These are phyloP conservation scores for Danio albolineatus DNA, from an alignment of 2,797 vertebrate genomes.

Conservation along the genomic window DNA sequence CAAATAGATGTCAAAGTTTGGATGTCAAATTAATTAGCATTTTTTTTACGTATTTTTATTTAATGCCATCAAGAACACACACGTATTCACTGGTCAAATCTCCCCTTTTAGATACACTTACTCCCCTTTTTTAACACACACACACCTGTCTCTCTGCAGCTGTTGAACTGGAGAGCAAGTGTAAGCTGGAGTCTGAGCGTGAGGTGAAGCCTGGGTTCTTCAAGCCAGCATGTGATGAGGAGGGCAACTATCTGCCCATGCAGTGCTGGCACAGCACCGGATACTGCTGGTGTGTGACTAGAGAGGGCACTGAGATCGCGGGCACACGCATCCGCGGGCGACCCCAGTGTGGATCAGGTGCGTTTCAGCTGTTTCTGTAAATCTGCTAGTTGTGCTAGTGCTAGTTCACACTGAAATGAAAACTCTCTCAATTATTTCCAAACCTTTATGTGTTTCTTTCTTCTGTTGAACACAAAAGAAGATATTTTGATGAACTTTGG, in stretches of 20 bases:
- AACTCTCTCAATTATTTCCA: too few relatives aligned
- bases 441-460: too few relatives aligned
- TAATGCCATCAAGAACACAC: background rate
- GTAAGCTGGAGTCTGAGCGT: conserved; percentile 75
- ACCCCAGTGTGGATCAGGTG: conserved; percentile 66
- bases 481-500: too few relatives aligned
- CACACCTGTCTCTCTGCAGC: conserved; percentile 54
- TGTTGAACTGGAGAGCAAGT: conserved; percentile 73
- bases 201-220: conserved; percentile 72
- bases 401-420: too few relatives aligned
- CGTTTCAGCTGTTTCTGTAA: background rate
- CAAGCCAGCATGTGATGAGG: conserved; percentile 84
- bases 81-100: background rate
- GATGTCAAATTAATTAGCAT: too few relatives aligned
- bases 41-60: too few relatives aligned
- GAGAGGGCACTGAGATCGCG: conserved; percentile 78
- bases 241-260: conserved; percentile 84
- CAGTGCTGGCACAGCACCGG: conserved; percentile 88
- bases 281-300: conserved; percentile 94
- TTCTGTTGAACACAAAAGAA: too few relatives aligned
- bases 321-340: conserved; percentile 74
- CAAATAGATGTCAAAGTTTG: too few relatives aligned
- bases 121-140: too few relatives aligned
- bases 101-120: background rate
- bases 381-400: background rate